Percentiles rank a stretch among this genome's conserved stretches.
phyloP scores from a whole-genome alignment of 2,113 vertebrate species.

The Acrocephalus arundinaceus region DNA sequence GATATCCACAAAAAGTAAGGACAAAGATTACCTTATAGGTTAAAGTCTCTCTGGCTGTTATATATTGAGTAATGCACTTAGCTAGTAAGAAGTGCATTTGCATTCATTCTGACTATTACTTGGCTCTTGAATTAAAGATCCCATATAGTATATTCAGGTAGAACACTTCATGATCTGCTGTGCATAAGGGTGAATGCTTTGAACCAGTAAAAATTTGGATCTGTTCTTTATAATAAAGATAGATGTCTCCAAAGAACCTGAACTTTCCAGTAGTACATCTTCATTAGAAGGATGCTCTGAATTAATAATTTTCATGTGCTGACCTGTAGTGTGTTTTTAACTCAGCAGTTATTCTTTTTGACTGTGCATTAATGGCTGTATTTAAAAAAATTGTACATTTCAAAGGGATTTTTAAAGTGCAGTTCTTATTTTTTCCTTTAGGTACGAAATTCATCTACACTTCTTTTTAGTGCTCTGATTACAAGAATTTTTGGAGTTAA shows the following conservation, averaged over 20 bases:
- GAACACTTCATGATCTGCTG: neutral
- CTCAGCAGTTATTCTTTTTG: neutral
- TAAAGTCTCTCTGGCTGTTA: neutral
- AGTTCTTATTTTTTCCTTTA: conserved; percentile 58
- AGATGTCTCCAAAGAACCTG: neutral
- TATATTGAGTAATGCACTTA: neutral
- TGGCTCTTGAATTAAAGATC: neutral
- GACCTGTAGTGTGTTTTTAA: neutral
- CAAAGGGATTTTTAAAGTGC: neutral
- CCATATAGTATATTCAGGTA: neutral
- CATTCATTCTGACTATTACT: neutral
- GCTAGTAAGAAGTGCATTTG: neutral
- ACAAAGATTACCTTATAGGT: neutral
- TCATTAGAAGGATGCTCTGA: neutral
- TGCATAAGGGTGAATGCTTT: neutral
- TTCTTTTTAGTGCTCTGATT: conserved; percentile 95
- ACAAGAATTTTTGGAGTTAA: conserved; percentile 98
- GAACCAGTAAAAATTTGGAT: neutral
- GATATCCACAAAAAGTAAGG: neutral
- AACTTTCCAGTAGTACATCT: neutral
- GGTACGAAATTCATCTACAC: conserved; percentile 97
- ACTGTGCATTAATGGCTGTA: neutral
- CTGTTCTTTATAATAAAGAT: neutral
- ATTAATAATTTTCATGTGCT: neutral
- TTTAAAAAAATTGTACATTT: neutral